Base-by-base conservation (phyloP, 2,888 invertebrate species). In the Bruchidius siliquastri region DNA sequence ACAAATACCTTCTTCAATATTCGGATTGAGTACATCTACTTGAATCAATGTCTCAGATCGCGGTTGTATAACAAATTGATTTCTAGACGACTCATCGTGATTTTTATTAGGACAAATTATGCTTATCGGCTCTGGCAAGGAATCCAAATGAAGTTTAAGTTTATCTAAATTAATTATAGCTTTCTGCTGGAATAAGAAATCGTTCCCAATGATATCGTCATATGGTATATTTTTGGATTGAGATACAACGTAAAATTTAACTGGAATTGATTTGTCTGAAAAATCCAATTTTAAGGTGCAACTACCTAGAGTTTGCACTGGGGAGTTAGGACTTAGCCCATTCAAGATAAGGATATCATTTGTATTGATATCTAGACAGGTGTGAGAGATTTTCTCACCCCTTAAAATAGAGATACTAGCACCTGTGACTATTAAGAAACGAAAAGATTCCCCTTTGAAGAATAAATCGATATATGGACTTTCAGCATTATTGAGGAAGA, bases 1-100 rank as follows among this genome's bases (percentile, higher is more conserved):
- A 69, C 74, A 76, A 21, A 79, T 76, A 26, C 79, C 79, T 74
- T 78, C 71, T 22, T 30, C 18, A 21, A 68, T 67, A 70, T 49
- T 66, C 22, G 66, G 49, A 70, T 76, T 72, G 20, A 76, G 32
- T 21, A 71, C 32, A 26, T 67, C 26, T 22, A 49, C 20, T 73
- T 68, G 73, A 67, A 72, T 22, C 20, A 66, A 68, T 76, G 72
- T 21, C 67, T 21, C 6, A 72, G 70, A 67, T 67, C 68, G n/a
- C n/a, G 68, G 68, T 26, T 26, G 2, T 26, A 26, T 26, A 8
- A 26, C 8, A 26, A 26, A 26, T 26, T 26, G 26, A 4, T 26
- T 26, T 4, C 8, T 26, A 26, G 20, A 22, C 26, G 26, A 26
- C 3, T 26, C 8, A 26, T 26, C 26, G 8, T 26, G 3, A 26